A percentile compares a stretch with the other conserved stretches of the same genome.
phyloP scores from a whole-genome alignment of 2,113 vertebrate species.

The Thermophis baileyi region DNA sequence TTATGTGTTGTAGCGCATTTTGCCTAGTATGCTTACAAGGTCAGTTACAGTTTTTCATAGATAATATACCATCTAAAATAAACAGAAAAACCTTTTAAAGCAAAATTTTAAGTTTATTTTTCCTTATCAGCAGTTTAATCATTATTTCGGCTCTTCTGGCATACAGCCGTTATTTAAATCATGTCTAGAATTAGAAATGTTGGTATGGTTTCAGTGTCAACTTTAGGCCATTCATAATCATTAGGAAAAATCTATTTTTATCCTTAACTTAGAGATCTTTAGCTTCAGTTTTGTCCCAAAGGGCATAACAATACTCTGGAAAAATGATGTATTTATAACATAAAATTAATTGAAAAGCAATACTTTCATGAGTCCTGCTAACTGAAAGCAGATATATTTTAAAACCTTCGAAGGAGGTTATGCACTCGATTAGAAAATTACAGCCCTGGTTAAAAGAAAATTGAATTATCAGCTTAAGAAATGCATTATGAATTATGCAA shows the following conservation, averaged over 20 bases:
- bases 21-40: background rate
- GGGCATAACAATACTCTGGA: conserved; percentile 19
- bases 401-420: background rate
- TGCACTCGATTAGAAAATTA: background rate
- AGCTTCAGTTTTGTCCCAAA: background rate
- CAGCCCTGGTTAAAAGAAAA: background rate
- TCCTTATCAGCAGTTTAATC: background rate
- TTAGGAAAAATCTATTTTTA: background rate
- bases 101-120: background rate
- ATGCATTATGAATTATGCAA: background rate
- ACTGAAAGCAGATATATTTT: conserved; percentile 25
- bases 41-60: background rate
- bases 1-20: background rate
- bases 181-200: background rate
- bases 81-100: background rate
- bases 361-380: conserved; percentile 18
- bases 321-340: background rate
- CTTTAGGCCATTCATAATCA: background rate
- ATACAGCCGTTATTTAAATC: background rate
- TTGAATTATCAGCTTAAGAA: background rate
- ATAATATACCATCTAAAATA: background rate
- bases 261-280: background rate
- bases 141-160: background rate
- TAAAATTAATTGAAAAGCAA: conserved; percentile 15
- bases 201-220: background rate